A percentile compares a stretch with the other conserved stretches of the same genome.
Conservation (phyloP, 2,113 vertebrate genomes). For the Caranx ignobilis region DNA sequence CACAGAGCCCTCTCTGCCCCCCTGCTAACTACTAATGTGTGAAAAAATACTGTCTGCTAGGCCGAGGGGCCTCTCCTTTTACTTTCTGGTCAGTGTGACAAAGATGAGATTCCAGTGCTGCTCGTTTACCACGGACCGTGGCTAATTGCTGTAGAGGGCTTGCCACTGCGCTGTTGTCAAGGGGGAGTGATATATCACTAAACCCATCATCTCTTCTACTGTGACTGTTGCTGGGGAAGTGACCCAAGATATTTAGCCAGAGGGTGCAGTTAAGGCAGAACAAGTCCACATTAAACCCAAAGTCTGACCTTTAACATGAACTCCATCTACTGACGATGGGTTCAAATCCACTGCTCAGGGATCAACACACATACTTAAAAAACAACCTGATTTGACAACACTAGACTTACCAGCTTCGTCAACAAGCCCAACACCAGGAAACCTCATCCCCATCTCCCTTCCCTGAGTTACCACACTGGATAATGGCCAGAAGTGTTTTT, state of each 20-base stretch:
- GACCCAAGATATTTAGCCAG: conserved; percentile 17
- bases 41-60: conserved; percentile 51
- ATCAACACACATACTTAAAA: too few relatives aligned
- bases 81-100: background rate
- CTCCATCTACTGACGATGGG: background rate
- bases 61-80: conserved; percentile 7
- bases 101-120: conserved; percentile 6
- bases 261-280: background rate
- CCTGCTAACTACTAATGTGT: conserved; percentile 51
- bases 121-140: conserved; percentile 30
- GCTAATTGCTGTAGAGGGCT: conserved; percentile 49
- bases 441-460: too few relatives aligned
- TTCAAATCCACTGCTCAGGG: background rate
- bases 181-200: conserved; percentile 29
- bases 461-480: too few relatives aligned
- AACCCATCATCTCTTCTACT: conserved; percentile 1
- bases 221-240: background rate
- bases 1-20: conserved; percentile 62
- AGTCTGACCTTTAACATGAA: background rate
- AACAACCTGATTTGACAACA: too few relatives aligned
- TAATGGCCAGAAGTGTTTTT: too few relatives aligned
- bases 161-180: conserved; percentile 32
- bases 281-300: background rate
- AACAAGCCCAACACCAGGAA: too few relatives aligned
- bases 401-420: too few relatives aligned